A percentile compares a stretch with the other conserved stretches of the same genome.
Evolutionary conservation across 2,797 vertebrate genomes (phyloP).

Genomic region (Lepus oiostolus): DNA sequence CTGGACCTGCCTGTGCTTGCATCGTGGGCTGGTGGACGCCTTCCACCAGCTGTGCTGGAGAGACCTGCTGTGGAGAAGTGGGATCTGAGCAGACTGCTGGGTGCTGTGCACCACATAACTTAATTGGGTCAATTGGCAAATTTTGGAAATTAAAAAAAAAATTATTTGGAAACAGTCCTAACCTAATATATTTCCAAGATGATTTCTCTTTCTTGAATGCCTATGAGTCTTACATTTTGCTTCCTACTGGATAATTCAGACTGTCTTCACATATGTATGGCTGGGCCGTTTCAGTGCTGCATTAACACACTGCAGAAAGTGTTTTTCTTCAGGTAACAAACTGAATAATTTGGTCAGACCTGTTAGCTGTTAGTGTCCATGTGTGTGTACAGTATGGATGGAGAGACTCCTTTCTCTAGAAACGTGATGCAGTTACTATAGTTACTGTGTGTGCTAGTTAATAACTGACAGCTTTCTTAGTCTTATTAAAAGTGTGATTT

Average conservation of each 20-base stretch:
- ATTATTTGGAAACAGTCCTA: too few species aligned
- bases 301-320: neutral
- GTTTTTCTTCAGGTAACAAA: neutral
- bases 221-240: neutral
- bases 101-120: neutral
- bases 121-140: neutral
- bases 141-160: neutral
- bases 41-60: neutral
- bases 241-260: slow-evolving; percentile 15
- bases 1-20: neutral
- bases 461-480: slow-evolving; percentile 24
- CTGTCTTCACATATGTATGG: neutral
- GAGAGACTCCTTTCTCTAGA: slow-evolving; percentile 45
- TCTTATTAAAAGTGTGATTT: slow-evolving; percentile 49
- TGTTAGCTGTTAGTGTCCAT: neutral
- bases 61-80: neutral
- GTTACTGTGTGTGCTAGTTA: neutral
- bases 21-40: neutral
- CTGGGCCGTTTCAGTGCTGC: neutral
- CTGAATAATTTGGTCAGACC: slow-evolving; percentile 23
- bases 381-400: neutral
- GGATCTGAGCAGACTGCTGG: neutral
- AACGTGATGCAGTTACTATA: slow-evolving; percentile 6
- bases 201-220: neutral
- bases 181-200: neutral